Percentiles rank a stretch among this genome's conserved stretches.
Evolutionary conservation across 2,797 vertebrate species (phyloP).

Genomic region (Eurystomus glaucurus): DNA sequence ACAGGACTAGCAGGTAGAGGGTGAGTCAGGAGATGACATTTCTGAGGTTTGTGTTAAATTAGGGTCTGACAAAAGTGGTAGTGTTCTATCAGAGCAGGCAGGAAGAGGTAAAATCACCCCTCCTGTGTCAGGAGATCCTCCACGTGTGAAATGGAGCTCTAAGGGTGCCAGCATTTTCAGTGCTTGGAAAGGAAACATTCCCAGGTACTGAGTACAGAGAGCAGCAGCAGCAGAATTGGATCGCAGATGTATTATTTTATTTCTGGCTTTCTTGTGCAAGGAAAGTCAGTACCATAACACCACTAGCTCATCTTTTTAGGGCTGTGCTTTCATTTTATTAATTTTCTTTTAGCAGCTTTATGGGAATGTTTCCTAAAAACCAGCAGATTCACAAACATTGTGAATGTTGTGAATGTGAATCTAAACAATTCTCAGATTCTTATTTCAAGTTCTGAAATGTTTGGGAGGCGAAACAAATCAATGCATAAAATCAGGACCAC

Average conservation of each 20-base stretch:
- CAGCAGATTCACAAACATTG: background rate
- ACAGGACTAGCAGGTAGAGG: background rate
- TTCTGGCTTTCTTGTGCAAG: background rate
- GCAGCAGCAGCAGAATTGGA: background rate
- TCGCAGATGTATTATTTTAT: background rate
- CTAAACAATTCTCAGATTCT: background rate
- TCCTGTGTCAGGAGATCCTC: conserved; percentile 47
- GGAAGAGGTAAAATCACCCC: conserved; percentile 23
- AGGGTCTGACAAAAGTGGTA: background rate
- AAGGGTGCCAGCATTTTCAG: background rate
- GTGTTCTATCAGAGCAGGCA: background rate
- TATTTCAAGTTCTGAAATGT: background rate
- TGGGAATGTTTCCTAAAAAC: background rate
- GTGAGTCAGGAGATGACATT: conserved; percentile 27
- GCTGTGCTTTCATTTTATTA: background rate
- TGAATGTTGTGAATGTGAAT: too few species aligned
- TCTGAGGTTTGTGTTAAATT: conserved; percentile 59
- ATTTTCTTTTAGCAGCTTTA: background rate
- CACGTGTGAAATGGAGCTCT: background rate
- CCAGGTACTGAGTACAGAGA: background rate
- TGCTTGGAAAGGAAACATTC: background rate
- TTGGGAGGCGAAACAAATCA: background rate
- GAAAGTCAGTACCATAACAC: background rate
- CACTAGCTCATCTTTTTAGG: background rate
- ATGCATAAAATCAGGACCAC: background rate